Base-by-base conservation (phyloP, 2,113 vertebrate genomes). In the Pipa parva region DNA sequence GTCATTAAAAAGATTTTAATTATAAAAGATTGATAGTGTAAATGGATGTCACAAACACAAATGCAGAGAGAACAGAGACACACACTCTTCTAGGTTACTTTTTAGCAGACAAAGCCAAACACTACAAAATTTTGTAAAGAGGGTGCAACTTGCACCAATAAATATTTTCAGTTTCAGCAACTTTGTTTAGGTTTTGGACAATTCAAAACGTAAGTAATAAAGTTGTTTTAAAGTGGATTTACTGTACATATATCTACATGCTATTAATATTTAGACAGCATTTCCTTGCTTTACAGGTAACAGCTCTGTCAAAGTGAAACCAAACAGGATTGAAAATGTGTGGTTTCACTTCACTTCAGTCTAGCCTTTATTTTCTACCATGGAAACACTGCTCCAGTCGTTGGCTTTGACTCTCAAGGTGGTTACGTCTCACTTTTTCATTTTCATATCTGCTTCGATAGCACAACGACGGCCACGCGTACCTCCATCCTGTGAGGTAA, bases 391-490 rank as follows among this genome's bases (percentile, higher is more conserved):
- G n/a, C n/a, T n/a, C n/a, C n/a, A n/a, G n/a, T n/a, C n/a, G n/a
- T n/a, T n/a, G n/a, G n/a, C n/a, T n/a, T 17, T 42, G 39, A 42
- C n/a, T 15, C n/a, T 42, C 5, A 2, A 17, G 22, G 7, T 12
- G 18, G 21, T 21, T 18, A 21, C 18, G 13, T 10, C 69, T 93
- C 86, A 99, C 77, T 99, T 99, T 88, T 99, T 99, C 97, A 99
- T 99, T 83, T 99, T 99, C 87, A 99, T 91, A 81, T 99, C 97
- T 0, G 97, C 97, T 84, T 99, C 97, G 75, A 99, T 99, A 78
- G 97, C 97, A 71, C 95, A 98, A 65, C 97, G 96, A 59, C 97
- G 94, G 67, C 97, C 97, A 76, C 96, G 92, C 76, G 97, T 99
- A 81, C 97, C 96, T 49, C 96, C 97, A 8, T 99, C 97, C 93